These are phyloP conservation scores for Takifugu ocellatus DNA, from an alignment of 2,797 vertebrate species.

Conservation along the genomic window DNA sequence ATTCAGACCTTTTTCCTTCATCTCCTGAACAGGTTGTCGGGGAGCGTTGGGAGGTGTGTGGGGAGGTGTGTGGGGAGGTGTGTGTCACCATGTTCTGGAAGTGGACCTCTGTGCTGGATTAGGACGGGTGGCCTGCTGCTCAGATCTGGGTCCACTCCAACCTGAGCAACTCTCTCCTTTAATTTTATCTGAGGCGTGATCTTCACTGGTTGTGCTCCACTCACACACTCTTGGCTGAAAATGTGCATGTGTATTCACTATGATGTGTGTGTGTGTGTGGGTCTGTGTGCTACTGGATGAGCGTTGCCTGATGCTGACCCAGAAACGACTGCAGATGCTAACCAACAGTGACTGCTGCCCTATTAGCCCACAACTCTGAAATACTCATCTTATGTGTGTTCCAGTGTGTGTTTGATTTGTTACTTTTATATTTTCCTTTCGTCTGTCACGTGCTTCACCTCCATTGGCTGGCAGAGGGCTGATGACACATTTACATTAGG, in stretches of 20 bases:
- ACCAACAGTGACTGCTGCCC: constrained; percentile 58
- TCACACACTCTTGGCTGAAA: not conserved
- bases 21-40: too few relatives aligned
- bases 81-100: constrained; percentile 24
- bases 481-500: too few relatives aligned
- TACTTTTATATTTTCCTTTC: not conserved
- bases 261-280: not conserved
- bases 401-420: not conserved
- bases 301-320: constrained; percentile 62
- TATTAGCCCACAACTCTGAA: constrained; percentile 49
- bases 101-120: constrained; percentile 36
- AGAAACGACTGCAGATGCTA: constrained; percentile 58
- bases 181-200: too few relatives aligned
- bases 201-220: constrained; percentile 4
- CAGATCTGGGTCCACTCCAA: constrained; percentile 27
- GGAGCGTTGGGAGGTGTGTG: constrained; percentile 7
- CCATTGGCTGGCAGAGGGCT: too few relatives aligned
- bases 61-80: constrained; percentile 30
- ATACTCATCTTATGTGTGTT: constrained; percentile 2
- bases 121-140: constrained; percentile 26
- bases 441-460: too few relatives aligned
- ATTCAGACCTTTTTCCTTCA: not conserved
- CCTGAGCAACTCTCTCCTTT: not conserved
- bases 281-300: constrained; percentile 27
- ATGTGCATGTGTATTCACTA: constrained; percentile 1